These are phyloP conservation scores for Limonius californicus DNA, from an alignment of 1,140 invertebrate genomes.

Conservation along the genomic window DNA sequence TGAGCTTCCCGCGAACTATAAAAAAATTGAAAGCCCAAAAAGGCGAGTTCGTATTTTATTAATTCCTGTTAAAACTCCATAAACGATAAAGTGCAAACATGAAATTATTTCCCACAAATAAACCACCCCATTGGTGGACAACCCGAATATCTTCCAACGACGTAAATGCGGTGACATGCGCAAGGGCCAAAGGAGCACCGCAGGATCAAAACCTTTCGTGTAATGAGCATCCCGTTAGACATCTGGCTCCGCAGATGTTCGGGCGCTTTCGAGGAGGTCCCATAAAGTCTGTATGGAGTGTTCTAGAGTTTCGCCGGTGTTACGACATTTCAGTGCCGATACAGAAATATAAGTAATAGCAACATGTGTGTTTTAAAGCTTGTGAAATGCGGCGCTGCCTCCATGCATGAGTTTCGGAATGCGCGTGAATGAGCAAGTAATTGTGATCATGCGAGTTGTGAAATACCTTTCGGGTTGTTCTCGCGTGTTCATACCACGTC, in stretches of 20 bases:
- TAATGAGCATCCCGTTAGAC: constrained; percentile 1
- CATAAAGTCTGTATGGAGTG: not conserved
- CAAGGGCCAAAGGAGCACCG: not conserved
- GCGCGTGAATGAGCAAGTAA: not conserved
- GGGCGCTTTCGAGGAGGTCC: not conserved
- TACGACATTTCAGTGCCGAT: constrained; percentile 8
- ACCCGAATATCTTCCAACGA: not conserved
- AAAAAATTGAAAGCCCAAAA: too few relatives aligned
- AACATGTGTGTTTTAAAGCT: constrained; percentile 1
- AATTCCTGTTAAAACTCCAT: not conserved
- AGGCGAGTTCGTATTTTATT: too few relatives aligned
- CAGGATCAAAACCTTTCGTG: not conserved
- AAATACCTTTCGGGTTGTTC: not conserved
- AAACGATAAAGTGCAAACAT: constrained; percentile 4
- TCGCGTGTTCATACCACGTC: not conserved
- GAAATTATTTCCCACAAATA: not conserved
- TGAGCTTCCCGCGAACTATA: too few relatives aligned
- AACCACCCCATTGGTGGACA: constrained; percentile 3
- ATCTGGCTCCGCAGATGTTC: constrained; percentile 2
- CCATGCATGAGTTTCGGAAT: not conserved
- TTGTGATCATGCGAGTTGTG: not conserved
- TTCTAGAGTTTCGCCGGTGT: not conserved
- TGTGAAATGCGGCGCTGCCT: not conserved
- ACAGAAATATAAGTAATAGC: not conserved
- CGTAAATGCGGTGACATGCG: constrained; percentile 14